Evolutionary conservation across 2,888 invertebrate genomes (phyloP).

Genomic region (Venusia cambrica): DNA sequence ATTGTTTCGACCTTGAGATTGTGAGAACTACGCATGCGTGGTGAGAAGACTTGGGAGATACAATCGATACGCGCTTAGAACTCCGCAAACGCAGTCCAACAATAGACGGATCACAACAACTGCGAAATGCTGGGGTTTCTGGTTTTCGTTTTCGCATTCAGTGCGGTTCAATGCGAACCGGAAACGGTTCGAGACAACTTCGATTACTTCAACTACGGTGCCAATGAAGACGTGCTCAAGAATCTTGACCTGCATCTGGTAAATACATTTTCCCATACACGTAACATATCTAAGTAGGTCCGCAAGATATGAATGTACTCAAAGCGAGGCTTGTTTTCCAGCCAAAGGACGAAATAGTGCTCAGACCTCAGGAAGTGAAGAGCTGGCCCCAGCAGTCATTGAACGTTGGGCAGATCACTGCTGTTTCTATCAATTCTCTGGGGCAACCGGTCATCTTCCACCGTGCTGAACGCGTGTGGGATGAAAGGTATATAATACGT

Average conservation of each 20-base stretch:
- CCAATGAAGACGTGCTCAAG: slow-evolving; percentile 63
- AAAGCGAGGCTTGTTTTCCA: slow-evolving; percentile 37
- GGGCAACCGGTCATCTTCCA: slow-evolving; percentile 93
- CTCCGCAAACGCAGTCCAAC: slow-evolving; percentile 43
- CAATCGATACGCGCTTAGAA: slow-evolving; percentile 61
- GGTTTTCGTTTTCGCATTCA: slow-evolving; percentile 42
- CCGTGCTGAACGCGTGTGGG: slow-evolving; percentile 89
- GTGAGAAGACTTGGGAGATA: slow-evolving; percentile 31
- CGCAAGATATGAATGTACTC: too few relatives aligned
- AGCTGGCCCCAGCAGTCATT: slow-evolving; percentile 82
- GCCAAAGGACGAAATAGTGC: slow-evolving; percentile 73
- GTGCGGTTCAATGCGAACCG: slow-evolving; percentile 61
- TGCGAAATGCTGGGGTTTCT: slow-evolving; percentile 57
- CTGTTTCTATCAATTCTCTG: slow-evolving; percentile 89
- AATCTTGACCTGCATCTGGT: slow-evolving; percentile 66
- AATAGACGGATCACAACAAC: slow-evolving; percentile 55
- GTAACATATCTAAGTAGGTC: too few relatives aligned
- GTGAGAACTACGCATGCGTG: slow-evolving; percentile 62
- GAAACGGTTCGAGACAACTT: slow-evolving; percentile 72
- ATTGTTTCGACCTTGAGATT: slow-evolving; percentile 54
- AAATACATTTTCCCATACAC: slow-evolving; percentile 30
- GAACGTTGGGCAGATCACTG: slow-evolving; percentile 91
- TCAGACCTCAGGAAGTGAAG: slow-evolving; percentile 84
- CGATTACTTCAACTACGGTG: slow-evolving; percentile 70
- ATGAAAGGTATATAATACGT: slow-evolving; percentile 78